Evolutionary conservation across 2,113 vertebrate genomes (phyloP).

Genomic region (Vulpes ferrilata): DNA sequence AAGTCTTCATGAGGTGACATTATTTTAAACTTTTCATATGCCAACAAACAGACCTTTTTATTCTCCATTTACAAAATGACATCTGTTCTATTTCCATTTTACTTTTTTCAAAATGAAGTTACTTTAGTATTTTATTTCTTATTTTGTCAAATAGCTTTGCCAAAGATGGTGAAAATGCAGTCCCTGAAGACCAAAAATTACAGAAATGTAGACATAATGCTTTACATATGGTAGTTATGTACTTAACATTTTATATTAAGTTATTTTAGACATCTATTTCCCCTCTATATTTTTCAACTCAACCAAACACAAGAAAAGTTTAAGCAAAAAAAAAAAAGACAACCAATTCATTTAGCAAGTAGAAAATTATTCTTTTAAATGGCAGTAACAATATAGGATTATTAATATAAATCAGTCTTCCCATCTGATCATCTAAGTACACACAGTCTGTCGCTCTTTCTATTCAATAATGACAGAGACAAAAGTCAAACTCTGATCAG

Average conservation of each 20-base stretch:
- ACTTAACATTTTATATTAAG: slow-evolving; percentile 65
- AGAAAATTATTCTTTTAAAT: neutral
- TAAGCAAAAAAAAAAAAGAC: slow-evolving; percentile 42
- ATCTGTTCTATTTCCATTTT: slow-evolving; percentile 84
- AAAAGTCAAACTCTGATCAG: neutral
- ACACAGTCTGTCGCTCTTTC: neutral
- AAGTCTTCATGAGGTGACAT: slow-evolving; percentile 81
- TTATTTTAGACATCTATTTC: slow-evolving; percentile 43
- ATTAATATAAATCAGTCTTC: neutral
- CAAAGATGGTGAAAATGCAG: slow-evolving; percentile 67
- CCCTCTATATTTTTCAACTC: neutral
- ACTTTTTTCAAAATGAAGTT: slow-evolving; percentile 83
- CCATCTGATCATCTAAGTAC: neutral
- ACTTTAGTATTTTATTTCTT: slow-evolving; percentile 84
- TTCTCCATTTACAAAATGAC: slow-evolving; percentile 82
- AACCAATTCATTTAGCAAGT: neutral
- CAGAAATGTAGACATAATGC: slow-evolving; percentile 56
- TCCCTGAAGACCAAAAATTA: slow-evolving; percentile 67
- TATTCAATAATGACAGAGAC: neutral
- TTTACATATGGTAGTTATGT: slow-evolving; percentile 57
- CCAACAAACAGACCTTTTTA: slow-evolving; percentile 83
- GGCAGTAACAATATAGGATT: neutral
- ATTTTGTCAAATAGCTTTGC: slow-evolving; percentile 79
- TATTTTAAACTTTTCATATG: slow-evolving; percentile 79
- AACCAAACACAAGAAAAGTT: neutral